Evolutionary conservation across 2,113 vertebrate species (phyloP), one percentile per base, ranked within the genome.

Genomic region (Cyanistes caeruleus): DNA sequence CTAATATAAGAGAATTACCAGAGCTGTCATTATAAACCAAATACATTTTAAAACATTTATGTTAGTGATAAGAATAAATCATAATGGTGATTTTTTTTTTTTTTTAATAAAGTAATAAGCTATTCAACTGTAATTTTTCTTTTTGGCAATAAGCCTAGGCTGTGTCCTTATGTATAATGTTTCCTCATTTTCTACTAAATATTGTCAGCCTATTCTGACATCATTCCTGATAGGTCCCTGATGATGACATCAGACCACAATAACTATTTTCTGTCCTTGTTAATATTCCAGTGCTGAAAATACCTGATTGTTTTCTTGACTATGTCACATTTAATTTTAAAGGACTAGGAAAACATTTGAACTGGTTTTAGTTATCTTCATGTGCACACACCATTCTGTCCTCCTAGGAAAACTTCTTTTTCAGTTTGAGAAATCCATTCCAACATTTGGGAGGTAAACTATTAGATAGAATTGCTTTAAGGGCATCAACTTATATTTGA

Each of bases 271-370:
- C 33, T 87, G 18, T 78, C 28, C 44, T 23, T 62, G 24, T 53
- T 81, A 64, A 10, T 63, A 75, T 87, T 53, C 31, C n/a, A 68
- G 0, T 59, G 49, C 43, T 80, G 63, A 75, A 87, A 88, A 60
- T 63, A 63, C 0, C 55, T 86, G 92, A 95, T 95, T 94, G 90
- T 93, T 96, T 94, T 77, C 72, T 67, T 84, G 63, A 64, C 22
- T 70, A 8, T 51, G 23, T 78, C 1, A 1, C 33, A 44, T 86
- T 91, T 67, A 9, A 59, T 87, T 83, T 89, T 59, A 62, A 83
- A 63, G 27, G 63, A 28, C 19, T 67, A 55, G 55, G 82, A 73
- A 52, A 72, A 51, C 3, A 35, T 56, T 49, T 92, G 37, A 78
- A 56, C 64, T 68, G 49, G 7, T 75, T 69, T 69, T 58, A 56